Evolutionary conservation across 2,113 vertebrate genomes (phyloP), one percentile per base, ranked within the genome.

Genomic region (Aythya baeri): DNA sequence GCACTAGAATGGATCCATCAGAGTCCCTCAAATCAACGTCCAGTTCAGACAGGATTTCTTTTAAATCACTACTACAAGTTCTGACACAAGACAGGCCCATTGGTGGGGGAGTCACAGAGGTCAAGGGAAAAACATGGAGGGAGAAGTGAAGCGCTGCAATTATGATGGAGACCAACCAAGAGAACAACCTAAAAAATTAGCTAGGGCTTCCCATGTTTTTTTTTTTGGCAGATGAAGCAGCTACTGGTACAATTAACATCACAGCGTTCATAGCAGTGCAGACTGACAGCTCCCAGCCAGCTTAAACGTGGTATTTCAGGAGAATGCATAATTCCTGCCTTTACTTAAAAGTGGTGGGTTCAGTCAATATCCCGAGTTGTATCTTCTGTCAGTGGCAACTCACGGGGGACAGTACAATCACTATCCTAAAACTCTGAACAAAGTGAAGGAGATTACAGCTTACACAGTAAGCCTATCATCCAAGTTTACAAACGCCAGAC

Each of bases 291-390:
- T 83, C 88, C 72, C 85, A 71, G 59, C 2, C 43, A 88, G 75
- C 43, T 57, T 58, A 52, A 89, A 81, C 61, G 72, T 67, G 34
- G 0, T 89, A 65, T 71, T 95, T 77, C 82, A 86, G 68, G 26
- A 83, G 79, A 91, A 94, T 4, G 26, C 2, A 2, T 86, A 91
- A 97, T 88, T 94, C 63, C 79, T 90, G 76, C 85, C 83, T 67
- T 90, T 91, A 78, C 32, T 95, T 91, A 61, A 43, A 93, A 89
- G 83, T 75, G 68, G 73, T 61, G 73, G 76, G 82, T 91, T 97
- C 93, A 81, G 93, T 90, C 93, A 78, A 3, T 71, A 91, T 34
- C 75, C 77, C 0, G 0, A 91, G 72, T 38, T 88, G 83, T 75
- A 86, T 68, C 88, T 94, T 88, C 68, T 72, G 8, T 55, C 73